phyloP scores from a whole-genome alignment of 2,888 invertebrate genomes.

The Tridacna crocea region DNA sequence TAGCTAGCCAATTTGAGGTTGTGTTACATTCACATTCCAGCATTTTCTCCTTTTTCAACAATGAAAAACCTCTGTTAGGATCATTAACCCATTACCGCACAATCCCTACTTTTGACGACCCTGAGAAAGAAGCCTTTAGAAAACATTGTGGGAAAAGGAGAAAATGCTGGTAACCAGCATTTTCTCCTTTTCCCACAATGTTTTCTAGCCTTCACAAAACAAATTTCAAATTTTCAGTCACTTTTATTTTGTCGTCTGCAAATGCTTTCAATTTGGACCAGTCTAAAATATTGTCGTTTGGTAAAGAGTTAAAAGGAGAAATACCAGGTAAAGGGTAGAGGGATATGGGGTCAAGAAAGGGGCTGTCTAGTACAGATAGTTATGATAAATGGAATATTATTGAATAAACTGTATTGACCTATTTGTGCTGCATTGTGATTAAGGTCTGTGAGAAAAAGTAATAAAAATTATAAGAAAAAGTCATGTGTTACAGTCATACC shows the following conservation, averaged over 20 bases:
- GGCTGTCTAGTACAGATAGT: not conserved
- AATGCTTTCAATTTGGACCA: no score
- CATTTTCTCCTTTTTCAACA: not conserved
- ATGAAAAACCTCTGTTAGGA: not conserved
- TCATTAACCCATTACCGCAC: no score
- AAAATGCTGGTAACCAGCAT: not conserved
- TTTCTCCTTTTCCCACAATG: constrained; percentile 3
- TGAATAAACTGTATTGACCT: not conserved
- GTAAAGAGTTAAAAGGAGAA: not conserved
- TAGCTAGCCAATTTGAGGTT: no score
- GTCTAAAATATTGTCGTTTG: no score
- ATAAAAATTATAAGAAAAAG: not conserved
- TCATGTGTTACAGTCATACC: not conserved
- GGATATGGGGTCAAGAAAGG: not conserved
- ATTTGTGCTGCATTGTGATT: constrained; percentile 32
- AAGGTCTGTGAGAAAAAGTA: constrained; percentile 24
- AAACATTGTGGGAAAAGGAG: constrained; percentile 4
- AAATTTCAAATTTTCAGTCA: not conserved
- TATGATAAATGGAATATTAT: not conserved
- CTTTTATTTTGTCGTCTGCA: no score
- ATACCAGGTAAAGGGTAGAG: no score
- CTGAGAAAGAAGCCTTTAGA: not conserved
- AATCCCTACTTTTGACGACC: no score
- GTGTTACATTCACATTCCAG: no score
- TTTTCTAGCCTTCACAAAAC: not conserved